These are phyloP conservation scores for Eristalis arbustorum DNA, from an alignment of 2,888 invertebrate genomes.

Conservation along the genomic window DNA sequence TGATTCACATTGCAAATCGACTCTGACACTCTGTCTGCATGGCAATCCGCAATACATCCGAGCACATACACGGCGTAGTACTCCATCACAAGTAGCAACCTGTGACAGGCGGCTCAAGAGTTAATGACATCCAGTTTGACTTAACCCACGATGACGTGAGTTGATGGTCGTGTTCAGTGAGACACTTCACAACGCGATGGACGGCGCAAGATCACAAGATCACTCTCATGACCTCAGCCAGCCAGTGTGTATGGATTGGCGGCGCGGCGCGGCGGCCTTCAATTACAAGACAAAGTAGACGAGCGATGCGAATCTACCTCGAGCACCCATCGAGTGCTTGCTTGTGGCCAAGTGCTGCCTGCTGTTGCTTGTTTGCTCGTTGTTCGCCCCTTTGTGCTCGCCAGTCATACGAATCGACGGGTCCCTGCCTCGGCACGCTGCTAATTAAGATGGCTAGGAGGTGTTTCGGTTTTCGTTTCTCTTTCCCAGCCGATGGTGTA, in stretches of 20 bases:
- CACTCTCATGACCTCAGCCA: slow-evolving; percentile 61
- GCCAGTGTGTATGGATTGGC: neutral
- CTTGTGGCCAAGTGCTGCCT: neutral
- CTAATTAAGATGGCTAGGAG: slow-evolving; percentile 37
- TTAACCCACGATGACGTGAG: slow-evolving; percentile 45
- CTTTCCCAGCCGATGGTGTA: slow-evolving; percentile 21
- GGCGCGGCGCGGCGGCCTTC: slow-evolving; percentile 38
- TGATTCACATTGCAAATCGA: slow-evolving; percentile 22
- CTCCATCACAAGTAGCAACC: slow-evolving; percentile 3
- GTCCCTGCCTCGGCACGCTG: slow-evolving; percentile 6
- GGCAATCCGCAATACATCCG: neutral
- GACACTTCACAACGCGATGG: slow-evolving; percentile 16
- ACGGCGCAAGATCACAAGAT: slow-evolving; percentile 47
- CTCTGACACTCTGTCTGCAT: slow-evolving; percentile 3
- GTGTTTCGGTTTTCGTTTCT: slow-evolving; percentile 9
- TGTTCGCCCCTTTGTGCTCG: neutral
- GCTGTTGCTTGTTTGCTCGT: neutral
- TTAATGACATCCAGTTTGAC: slow-evolving; percentile 32
- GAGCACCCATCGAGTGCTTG: slow-evolving; percentile 37
- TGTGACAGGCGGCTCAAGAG: slow-evolving; percentile 19
- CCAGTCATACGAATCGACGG: neutral
- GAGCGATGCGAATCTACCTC: slow-evolving; percentile 48
- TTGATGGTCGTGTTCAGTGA: slow-evolving; percentile 41
- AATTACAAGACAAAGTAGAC: slow-evolving; percentile 44
- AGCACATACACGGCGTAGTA: neutral